Evolutionary conservation across 1,140 invertebrate genomes (phyloP).

Genomic region (Lordiphosa stackelbergi): DNA sequence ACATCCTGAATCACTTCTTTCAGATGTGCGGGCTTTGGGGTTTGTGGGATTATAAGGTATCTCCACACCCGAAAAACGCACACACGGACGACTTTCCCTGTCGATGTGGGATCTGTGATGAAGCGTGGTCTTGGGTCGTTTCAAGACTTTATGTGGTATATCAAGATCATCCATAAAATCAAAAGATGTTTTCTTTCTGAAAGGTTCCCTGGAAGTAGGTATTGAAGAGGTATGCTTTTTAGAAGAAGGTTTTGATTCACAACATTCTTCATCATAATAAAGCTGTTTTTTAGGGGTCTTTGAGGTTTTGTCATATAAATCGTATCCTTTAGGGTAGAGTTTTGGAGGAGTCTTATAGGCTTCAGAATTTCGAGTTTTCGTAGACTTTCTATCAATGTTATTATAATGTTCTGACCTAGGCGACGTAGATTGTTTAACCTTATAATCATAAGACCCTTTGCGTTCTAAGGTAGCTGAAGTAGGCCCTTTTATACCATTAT

Average conservation of each 20-base stretch:
- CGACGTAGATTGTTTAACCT: too few species aligned
- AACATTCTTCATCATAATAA: too few species aligned
- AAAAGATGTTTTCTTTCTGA: conserved; percentile 3
- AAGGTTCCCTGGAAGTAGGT: neutral
- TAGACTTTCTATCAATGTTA: too few species aligned
- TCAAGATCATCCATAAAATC: conserved; percentile 24
- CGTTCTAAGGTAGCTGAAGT: too few species aligned
- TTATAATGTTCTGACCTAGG: too few species aligned
- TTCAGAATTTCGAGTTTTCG: neutral
- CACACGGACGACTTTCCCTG: neutral
- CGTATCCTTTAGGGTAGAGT: neutral
- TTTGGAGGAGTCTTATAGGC: neutral
- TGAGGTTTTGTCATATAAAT: neutral
- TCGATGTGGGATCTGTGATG: neutral
- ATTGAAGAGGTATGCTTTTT: too few species aligned
- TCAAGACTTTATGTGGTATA: conserved; percentile 27
- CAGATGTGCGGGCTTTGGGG: neutral
- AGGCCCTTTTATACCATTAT: too few species aligned
- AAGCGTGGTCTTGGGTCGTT: neutral
- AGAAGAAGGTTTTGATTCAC: too few species aligned
- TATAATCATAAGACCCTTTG: too few species aligned
- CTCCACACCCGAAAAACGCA: conserved; percentile 9
- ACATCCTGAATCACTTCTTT: conserved; percentile 13
- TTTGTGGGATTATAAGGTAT: conserved; percentile 31
- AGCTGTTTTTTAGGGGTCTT: too few species aligned